These are phyloP conservation scores for Drosophila bunnanda DNA, from an alignment of 2,888 invertebrate species.

Conservation along the genomic window DNA sequence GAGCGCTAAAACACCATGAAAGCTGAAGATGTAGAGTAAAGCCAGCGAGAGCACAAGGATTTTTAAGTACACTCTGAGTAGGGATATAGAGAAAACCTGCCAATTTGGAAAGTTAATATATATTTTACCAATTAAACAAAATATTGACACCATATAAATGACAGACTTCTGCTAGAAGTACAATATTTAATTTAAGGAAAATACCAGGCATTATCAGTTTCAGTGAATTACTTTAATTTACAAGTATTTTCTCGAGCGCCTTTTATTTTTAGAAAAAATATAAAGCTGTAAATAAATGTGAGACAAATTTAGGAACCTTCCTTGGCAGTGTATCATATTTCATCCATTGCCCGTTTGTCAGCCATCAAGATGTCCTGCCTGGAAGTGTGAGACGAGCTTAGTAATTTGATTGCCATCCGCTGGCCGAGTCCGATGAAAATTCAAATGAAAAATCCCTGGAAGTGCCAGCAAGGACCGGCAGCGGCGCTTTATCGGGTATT, in stretches of 20 bases:
- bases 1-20: background rate
- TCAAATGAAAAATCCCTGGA: constrained; percentile 11
- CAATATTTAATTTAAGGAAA: background rate
- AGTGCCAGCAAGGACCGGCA: constrained; percentile 2
- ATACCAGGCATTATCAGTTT: too few species aligned
- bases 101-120: background rate
- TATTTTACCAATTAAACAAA: background rate
- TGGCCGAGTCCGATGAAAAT: constrained; percentile 16
- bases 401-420: constrained; percentile 54
- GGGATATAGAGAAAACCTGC: background rate
- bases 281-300: background rate
- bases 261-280: background rate
- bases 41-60: too few species aligned
- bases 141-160: background rate
- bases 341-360: constrained; percentile 36
- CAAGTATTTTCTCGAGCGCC: background rate
- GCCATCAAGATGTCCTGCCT: constrained; percentile 22
- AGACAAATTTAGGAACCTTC: background rate
- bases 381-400: constrained; percentile 26
- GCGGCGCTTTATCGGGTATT: constrained; percentile 31
- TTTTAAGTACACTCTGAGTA: background rate
- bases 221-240: background rate
- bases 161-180: too few species aligned
- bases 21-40: background rate
- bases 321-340: constrained; percentile 42